Evolutionary conservation across 1,140 invertebrate species (phyloP).

Genomic region (Calephelis nemesis): DNA sequence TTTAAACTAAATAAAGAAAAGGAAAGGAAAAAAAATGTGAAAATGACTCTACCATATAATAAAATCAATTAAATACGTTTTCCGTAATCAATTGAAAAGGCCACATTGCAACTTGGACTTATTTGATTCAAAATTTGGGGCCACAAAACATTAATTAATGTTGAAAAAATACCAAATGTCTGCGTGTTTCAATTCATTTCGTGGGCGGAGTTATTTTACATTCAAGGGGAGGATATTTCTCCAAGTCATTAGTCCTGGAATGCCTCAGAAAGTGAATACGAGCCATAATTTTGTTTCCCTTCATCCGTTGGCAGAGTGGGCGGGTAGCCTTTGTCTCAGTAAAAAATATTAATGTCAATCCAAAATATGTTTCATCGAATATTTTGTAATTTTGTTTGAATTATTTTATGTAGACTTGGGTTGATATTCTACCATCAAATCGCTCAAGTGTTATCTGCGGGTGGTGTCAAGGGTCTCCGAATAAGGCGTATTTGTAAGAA

Average conservation of each 20-base stretch:
- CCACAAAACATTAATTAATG: slow-evolving; percentile 64
- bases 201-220: slow-evolving; percentile 71
- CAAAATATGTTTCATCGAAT: slow-evolving; percentile 61
- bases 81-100: too few species aligned
- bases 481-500: too few species aligned
- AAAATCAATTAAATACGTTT: too few species aligned
- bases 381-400: slow-evolving; percentile 55
- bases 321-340: slow-evolving; percentile 70
- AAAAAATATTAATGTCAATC: slow-evolving; percentile 62
- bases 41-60: too few species aligned
- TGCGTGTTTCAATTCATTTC: slow-evolving; percentile 74
- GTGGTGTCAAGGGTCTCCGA: too few species aligned
- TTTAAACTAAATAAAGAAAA: too few species aligned
- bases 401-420: slow-evolving; percentile 33
- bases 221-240: slow-evolving; percentile 73
- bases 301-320: slow-evolving; percentile 54
- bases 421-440: too few species aligned
- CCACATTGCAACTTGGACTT: background rate
- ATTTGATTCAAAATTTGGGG: slow-evolving; percentile 28
- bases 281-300: slow-evolving; percentile 65
- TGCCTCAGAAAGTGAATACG: slow-evolving; percentile 57
- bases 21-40: too few species aligned
- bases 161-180: slow-evolving; percentile 67
- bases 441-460: too few species aligned
- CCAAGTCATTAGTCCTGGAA: slow-evolving; percentile 74